A percentile compares a stretch with the other conserved stretches of the same genome.
Evolutionary conservation across 1,140 invertebrate genomes (phyloP).

Genomic region (Druon quercuslanigerum): DNA sequence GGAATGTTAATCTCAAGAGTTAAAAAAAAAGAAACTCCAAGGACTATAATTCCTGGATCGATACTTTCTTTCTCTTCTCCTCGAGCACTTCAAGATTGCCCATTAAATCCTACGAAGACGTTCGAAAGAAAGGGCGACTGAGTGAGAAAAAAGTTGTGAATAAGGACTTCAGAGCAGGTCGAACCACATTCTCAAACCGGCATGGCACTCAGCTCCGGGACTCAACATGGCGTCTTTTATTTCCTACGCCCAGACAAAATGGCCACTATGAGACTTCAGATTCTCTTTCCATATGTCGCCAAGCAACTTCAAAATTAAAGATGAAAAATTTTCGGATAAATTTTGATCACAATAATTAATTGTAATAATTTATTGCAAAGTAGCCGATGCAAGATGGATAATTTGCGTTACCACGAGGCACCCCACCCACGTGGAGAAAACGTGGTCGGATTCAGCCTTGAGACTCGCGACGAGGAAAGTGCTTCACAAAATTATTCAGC

Average conservation of each 20-base stretch:
- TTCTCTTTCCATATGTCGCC: conserved; percentile 6
- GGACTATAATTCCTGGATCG: background rate
- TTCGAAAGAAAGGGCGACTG: background rate
- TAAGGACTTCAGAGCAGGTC: conserved; percentile 42
- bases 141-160: conserved; percentile 9
- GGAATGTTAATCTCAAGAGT: background rate
- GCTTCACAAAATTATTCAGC: conserved; percentile 19
- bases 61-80: background rate
- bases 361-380: background rate
- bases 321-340: background rate
- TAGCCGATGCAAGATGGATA: background rate
- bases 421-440: conserved; percentile 48
- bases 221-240: conserved; percentile 44
- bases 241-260: conserved; percentile 39
- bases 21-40: background rate
- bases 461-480: conserved; percentile 16
- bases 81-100: background rate
- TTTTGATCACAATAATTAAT: background rate
- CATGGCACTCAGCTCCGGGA: conserved; percentile 35
- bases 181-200: conserved; percentile 50
- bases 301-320: background rate
- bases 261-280: conserved; percentile 14
- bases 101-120: background rate
- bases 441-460: conserved; percentile 39
- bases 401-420: conserved; percentile 16